Conservation (phyloP, 2,888 invertebrate species). For the Polyommatus iphigenia region DNA sequence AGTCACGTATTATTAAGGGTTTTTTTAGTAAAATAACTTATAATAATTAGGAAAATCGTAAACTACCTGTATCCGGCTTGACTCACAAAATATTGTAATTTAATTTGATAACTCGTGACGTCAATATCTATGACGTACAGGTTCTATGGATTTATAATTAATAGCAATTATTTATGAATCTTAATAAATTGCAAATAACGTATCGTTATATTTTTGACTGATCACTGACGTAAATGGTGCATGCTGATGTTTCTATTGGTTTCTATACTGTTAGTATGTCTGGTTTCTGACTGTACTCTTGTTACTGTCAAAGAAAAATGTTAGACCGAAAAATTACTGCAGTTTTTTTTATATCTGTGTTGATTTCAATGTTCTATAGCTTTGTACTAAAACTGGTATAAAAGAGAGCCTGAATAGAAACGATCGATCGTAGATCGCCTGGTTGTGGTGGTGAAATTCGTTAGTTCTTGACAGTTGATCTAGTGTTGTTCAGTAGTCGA, state of each 20-base stretch:
- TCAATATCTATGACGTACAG: background rate
- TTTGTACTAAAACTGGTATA: too few species aligned
- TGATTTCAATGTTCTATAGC: background rate
- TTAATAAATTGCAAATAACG: background rate
- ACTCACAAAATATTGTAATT: background rate
- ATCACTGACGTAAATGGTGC: background rate
- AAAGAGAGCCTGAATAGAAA: too few species aligned
- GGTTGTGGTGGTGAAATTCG: background rate
- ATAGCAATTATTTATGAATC: background rate
- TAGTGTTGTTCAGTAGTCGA: slow-evolving; percentile 4
- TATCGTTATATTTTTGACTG: background rate
- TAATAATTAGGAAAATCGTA: background rate
- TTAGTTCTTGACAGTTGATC: background rate
- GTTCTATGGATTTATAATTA: background rate
- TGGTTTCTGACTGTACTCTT: too few species aligned
- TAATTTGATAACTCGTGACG: background rate
- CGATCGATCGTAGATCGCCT: too few species aligned
- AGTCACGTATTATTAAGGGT: background rate
- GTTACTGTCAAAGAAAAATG: background rate
- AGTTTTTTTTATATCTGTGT: background rate
- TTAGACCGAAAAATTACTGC: background rate
- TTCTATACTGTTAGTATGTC: background rate
- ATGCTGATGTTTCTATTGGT: background rate
- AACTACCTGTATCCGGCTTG: background rate
- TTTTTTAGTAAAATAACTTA: background rate